Evolutionary conservation across 2,797 vertebrate species (phyloP).

Genomic region (Hypotaenidia okinawae): DNA sequence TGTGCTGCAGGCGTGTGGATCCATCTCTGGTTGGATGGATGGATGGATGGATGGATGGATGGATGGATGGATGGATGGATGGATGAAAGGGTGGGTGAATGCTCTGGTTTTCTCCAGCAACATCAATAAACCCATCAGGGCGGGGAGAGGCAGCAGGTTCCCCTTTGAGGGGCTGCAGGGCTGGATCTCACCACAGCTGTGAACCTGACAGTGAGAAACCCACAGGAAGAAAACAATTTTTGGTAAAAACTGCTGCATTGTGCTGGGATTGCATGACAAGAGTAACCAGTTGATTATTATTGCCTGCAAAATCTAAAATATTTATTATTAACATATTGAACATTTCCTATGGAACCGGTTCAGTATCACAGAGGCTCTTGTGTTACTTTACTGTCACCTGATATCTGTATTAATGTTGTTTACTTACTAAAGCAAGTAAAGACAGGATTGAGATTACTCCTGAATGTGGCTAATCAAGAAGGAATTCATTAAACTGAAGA

Average conservation of each 20-base stretch:
- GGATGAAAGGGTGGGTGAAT: neutral
- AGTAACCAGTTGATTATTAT: neutral
- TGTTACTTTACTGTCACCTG: neutral
- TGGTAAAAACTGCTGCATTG: neutral
- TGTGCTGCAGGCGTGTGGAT: neutral
- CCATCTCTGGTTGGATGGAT: neutral
- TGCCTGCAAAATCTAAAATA: neutral
- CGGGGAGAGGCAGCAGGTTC: rapidly evolving
- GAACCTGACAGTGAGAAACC: neutral
- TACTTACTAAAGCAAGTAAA: neutral
- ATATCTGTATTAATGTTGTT: neutral
- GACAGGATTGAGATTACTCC: neutral
- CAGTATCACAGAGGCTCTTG: neutral
- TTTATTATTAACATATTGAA: neutral
- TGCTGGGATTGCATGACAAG: neutral
- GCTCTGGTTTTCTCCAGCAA: neutral
- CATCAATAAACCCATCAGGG: rapidly evolving
- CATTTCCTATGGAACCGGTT: neutral
- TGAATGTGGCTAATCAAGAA: neutral
- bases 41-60: neutral
- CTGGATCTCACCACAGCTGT: rapidly evolving
- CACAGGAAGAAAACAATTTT: neutral
- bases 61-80: neutral
- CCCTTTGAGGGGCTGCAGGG: neutral
- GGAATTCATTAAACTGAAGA: neutral